Evolutionary conservation across 2,797 vertebrate species (phyloP).

Genomic region (Meriones psammophilus): DNA sequence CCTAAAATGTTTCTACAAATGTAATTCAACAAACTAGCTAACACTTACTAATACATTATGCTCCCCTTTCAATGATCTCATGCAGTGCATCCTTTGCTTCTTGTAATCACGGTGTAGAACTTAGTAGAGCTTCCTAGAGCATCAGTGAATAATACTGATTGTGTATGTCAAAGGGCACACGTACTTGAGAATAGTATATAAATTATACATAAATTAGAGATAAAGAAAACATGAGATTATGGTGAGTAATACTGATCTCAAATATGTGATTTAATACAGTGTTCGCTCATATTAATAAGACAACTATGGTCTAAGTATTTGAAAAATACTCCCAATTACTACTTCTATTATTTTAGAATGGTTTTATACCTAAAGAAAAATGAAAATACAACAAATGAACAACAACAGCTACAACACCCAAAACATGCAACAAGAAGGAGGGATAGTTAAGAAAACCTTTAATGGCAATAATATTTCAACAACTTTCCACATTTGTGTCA

Average conservation of each 20-base stretch:
- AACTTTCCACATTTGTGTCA: constrained; percentile 49
- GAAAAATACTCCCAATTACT: background rate
- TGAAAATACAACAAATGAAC: background rate
- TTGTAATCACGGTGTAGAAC: background rate
- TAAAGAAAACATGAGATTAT: background rate
- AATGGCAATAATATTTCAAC: constrained; percentile 33
- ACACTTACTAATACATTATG: background rate
- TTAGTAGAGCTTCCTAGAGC: background rate
- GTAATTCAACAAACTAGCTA: constrained; percentile 40
- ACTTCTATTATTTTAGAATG: constrained; percentile 30
- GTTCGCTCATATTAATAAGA: constrained; percentile 49
- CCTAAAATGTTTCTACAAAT: constrained; percentile 40
- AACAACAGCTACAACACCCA: background rate
- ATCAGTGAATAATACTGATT: background rate
- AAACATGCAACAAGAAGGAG: background rate
- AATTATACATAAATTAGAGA: constrained; percentile 1
- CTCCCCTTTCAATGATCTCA: background rate
- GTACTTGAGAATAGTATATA: background rate
- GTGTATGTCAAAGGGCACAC: background rate
- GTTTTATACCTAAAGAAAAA: background rate
- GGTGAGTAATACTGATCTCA: background rate
- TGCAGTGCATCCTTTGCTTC: constrained; percentile 30
- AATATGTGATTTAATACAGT: background rate
- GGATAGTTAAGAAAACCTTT: background rate
- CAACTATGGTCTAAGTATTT: background rate